Conservation (phyloP, 1,140 invertebrate genomes). For the Paraescarpia echinospica region DNA sequence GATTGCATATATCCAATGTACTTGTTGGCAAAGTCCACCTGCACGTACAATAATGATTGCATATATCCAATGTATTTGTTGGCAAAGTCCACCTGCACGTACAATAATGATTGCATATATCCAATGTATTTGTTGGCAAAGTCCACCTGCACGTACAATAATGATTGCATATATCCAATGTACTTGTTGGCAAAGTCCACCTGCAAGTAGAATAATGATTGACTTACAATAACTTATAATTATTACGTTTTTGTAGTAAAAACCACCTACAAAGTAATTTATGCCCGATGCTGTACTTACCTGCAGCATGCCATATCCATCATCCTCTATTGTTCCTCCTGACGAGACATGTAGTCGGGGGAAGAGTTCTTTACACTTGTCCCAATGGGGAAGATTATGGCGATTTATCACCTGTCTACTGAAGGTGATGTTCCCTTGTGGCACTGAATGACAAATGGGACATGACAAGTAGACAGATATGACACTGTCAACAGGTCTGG, state of each 20-base stretch:
- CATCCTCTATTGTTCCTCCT: constrained; percentile 81
- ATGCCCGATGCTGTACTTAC: constrained; percentile 39
- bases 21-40: background rate
- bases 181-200: too few relatives aligned
- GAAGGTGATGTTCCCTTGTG: constrained; percentile 55
- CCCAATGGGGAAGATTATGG: constrained; percentile 71
- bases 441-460: background rate
- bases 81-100: too few relatives aligned
- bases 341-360: constrained; percentile 73
- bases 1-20: background rate
- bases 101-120: too few relatives aligned
- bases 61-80: too few relatives aligned
- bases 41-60: background rate
- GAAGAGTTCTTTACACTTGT: constrained; percentile 60
- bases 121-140: too few relatives aligned
- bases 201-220: background rate
- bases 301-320: constrained; percentile 79
- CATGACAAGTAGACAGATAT: background rate
- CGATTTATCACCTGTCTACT: constrained; percentile 67
- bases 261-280: too few relatives aligned
- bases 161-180: too few relatives aligned
- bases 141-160: too few relatives aligned
- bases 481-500: background rate
- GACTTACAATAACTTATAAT: too few relatives aligned
- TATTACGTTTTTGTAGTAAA: too few relatives aligned